These are phyloP conservation scores for Notiomystis cincta DNA, from an alignment of 2,113 vertebrate genomes.

Conservation along the genomic window DNA sequence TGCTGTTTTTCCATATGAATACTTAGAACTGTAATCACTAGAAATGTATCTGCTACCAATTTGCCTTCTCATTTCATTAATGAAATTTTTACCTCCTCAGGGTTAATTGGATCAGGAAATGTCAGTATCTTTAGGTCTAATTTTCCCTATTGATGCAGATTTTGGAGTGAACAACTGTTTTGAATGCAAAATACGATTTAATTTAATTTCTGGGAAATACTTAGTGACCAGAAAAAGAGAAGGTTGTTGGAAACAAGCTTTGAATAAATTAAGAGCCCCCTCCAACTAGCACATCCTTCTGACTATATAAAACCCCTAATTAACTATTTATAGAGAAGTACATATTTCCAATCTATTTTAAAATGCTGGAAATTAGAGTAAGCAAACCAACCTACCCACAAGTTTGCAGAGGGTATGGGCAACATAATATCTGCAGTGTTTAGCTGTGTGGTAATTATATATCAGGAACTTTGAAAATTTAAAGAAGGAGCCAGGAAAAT, in stretches of 20 bases:
- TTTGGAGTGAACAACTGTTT: neutral
- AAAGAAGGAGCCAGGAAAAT: constrained; percentile 1
- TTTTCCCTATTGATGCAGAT: constrained; percentile 14
- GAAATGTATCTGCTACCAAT: neutral
- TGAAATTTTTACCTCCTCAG: constrained; percentile 10
- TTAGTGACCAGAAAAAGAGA: constrained; percentile 13
- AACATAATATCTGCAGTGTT: neutral
- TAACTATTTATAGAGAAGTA: constrained; percentile 46
- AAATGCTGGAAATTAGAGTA: constrained; percentile 10
- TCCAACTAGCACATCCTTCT: neutral
- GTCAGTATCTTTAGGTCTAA: constrained; percentile 5
- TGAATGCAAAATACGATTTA: neutral
- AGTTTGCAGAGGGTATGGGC: neutral
- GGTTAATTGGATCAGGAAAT: constrained; percentile 31
- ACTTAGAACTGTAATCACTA: neutral
- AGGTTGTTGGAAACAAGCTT: constrained; percentile 3
- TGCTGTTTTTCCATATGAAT: neutral
- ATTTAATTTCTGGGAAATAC: constrained; percentile 23
- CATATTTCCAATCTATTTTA: constrained; percentile 41
- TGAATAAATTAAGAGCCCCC: neutral
- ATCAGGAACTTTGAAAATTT: neutral
- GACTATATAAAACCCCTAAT: neutral
- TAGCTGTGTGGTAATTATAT: neutral
- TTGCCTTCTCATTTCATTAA: constrained; percentile 18
- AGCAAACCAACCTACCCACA: constrained; percentile 28